phyloP scores from a whole-genome alignment of 2,888 invertebrate genomes.

The Cyaniris semiargus region DNA sequence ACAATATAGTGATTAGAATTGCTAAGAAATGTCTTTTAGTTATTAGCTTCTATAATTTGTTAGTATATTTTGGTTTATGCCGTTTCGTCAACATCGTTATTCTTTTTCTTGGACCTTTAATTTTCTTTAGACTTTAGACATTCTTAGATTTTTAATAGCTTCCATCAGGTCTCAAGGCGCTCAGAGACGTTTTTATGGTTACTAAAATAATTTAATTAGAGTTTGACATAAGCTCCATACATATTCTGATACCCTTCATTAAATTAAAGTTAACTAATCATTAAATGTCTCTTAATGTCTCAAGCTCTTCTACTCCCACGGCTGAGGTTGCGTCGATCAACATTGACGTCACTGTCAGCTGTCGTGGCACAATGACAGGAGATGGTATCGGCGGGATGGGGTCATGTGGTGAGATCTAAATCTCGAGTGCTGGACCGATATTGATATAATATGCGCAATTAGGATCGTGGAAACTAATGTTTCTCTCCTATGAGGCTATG shows the following conservation, averaged over 20 bases:
- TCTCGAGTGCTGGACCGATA: slow-evolving; percentile 32
- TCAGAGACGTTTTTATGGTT: too few relatives aligned
- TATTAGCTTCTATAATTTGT: background rate
- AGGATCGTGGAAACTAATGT: background rate
- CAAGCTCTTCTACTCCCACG: slow-evolving; percentile 40
- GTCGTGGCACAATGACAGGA: slow-evolving; percentile 53
- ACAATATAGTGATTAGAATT: background rate
- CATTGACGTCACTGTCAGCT: slow-evolving; percentile 67
- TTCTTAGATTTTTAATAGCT: too few relatives aligned
- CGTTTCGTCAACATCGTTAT: too few relatives aligned
- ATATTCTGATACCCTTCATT: too few relatives aligned
- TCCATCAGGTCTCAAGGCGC: too few relatives aligned
- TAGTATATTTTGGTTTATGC: background rate
- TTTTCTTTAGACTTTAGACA: too few relatives aligned
- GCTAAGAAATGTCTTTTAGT: background rate
- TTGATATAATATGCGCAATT: background rate
- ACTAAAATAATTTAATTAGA: too few relatives aligned
- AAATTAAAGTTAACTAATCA: too few relatives aligned
- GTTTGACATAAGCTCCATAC: too few relatives aligned
- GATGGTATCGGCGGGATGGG: slow-evolving; percentile 46
- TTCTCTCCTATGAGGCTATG: too few relatives aligned
- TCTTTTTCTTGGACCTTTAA: too few relatives aligned
- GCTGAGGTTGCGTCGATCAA: slow-evolving; percentile 59
- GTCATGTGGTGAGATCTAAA: slow-evolving; percentile 40
- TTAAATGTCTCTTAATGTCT: background rate